phyloP scores from a whole-genome alignment of 2,888 invertebrate genomes.

The Apamea epomidion region DNA sequence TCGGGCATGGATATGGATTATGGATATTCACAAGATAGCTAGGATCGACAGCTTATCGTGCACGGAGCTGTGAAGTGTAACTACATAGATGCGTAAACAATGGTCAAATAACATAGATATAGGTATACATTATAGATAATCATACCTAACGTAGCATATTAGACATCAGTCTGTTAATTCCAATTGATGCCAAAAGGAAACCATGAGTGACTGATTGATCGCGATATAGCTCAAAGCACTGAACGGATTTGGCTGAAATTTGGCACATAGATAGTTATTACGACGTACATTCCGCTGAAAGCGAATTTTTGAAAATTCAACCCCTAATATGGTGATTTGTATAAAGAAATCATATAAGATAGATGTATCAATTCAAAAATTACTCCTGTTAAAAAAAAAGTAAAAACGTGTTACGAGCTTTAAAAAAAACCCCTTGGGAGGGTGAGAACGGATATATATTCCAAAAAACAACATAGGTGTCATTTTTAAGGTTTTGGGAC shows the following conservation, averaged over 20 bases:
- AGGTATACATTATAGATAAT: neutral
- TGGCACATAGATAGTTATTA: neutral
- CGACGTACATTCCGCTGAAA: neutral
- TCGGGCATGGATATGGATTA: neutral
- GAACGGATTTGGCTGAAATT: neutral
- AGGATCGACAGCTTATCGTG: slow-evolving; percentile 1
- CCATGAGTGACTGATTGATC: neutral
- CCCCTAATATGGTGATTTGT: neutral
- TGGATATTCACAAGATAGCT: neutral
- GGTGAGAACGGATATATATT: neutral
- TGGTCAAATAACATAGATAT: too few species aligned
- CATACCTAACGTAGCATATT: neutral
- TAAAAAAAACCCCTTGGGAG: neutral
- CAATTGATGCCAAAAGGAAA: neutral
- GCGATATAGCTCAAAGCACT: neutral
- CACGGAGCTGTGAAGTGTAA: neutral
- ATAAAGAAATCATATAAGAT: neutral
- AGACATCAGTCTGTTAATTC: neutral
- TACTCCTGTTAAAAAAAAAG: neutral
- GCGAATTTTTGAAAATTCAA: neutral
- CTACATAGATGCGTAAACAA: neutral
- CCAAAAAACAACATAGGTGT: neutral
- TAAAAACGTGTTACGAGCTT: neutral
- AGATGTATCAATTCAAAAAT: neutral
- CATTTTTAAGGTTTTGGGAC: neutral